A percentile compares a stretch with the other conserved stretches of the same genome.
phyloP scores from a whole-genome alignment of 1,140 invertebrate genomes.

The Papilio xuthus region DNA sequence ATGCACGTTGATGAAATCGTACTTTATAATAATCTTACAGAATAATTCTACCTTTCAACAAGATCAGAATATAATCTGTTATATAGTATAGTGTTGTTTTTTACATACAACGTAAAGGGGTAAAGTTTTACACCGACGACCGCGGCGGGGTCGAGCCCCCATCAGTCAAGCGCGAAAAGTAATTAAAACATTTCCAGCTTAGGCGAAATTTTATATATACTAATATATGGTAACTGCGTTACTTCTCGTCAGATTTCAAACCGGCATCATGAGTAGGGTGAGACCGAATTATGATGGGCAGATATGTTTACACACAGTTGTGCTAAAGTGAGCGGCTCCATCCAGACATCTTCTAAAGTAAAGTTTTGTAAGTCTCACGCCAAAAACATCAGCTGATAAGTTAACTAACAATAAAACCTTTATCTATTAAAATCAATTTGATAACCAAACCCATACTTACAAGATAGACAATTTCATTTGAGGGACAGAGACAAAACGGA shows the following conservation, averaged over 20 bases:
- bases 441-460: too few species aligned
- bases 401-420: too few species aligned
- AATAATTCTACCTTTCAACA: not conserved
- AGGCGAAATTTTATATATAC: not conserved
- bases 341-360: not conserved
- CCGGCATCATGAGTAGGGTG: not conserved
- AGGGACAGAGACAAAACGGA: too few species aligned
- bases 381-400: too few species aligned
- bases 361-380: too few species aligned
- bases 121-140: not conserved
- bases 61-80: too few species aligned
- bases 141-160: not conserved
- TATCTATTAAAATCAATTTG: too few species aligned
- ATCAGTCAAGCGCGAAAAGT: not conserved
- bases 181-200: not conserved
- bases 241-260: not conserved
- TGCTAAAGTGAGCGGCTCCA: too few species aligned
- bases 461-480: too few species aligned
- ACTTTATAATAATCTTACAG: not conserved
- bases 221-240: not conserved
- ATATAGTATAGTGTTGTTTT: not conserved
- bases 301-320: too few species aligned
- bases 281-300: not conserved
- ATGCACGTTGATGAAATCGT: not conserved
- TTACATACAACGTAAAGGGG: not conserved